Base-by-base conservation (phyloP, 2,888 invertebrate species). In the Nymphalis c-album region DNA sequence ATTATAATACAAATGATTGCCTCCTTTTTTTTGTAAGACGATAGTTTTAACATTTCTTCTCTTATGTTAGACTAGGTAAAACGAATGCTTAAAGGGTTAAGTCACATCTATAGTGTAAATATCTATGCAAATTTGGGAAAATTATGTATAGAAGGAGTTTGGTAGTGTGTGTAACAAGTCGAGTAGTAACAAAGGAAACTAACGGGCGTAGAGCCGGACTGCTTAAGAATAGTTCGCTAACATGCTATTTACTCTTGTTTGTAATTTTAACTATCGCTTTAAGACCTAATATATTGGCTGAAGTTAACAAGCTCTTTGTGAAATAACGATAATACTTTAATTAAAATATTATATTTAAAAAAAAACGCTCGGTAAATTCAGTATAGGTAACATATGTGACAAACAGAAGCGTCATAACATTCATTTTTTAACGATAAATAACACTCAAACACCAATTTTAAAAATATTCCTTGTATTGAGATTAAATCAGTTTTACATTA, bases 151-250 rank as follows among this genome's bases (percentile, higher is more conserved):
- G 67, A 71, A 72, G 72, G 67, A 73, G 67, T 5, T 65, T 64
- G 62, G 69, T 71, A 67, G 70, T 73, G 71, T 70, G 67, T 71
- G 71, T 71, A 73, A 73, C 74, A 73, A 74, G 75, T 74, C 71
- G 63, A 73, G 70, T 65, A 66, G 69, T 67, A 75, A 75, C 75
- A 75, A 75, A 75, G 75, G 73, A 71, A 75, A 75, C 71, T 73
- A 71, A 73, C 66, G 70, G 71, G 40, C 57, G 35, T 57, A 57
- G 57, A 70, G 65, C 62, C 60, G 69, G 69, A 65, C 73, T 64
- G 67, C 59, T 74, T 74, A 74, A 75, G 75, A 73, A 75, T 74
- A 75, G 71, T 74, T 74, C 69, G 68, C 70, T 73, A 71, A 72
- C 74, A 74, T 73, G 72, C 70, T 74, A 64, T 71, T 74, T 70